phyloP scores from a whole-genome alignment of 2,797 vertebrate species.

The Channallabes apus region DNA sequence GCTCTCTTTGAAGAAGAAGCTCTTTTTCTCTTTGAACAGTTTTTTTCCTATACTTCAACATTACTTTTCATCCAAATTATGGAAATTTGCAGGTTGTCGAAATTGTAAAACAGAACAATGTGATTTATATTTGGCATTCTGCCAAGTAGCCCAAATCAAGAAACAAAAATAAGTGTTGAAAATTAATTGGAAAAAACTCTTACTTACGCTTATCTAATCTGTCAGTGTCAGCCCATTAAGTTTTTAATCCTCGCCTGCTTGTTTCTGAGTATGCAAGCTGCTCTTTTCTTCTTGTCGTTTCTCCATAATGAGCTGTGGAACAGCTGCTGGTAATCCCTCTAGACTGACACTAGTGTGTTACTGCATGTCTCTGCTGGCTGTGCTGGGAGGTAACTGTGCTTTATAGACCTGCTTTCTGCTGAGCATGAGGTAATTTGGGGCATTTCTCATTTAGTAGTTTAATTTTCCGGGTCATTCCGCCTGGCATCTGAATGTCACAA shows the following conservation, averaged over 20 bases:
- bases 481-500: neutral
- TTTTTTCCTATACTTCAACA: neutral
- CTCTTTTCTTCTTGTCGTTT: neutral
- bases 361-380: conserved; percentile 19
- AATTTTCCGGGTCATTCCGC: neutral
- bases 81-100: neutral
- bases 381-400: neutral
- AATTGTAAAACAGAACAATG: neutral
- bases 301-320: conserved; percentile 17
- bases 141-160: neutral
- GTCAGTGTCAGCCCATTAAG: neutral
- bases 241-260: conserved; percentile 12
- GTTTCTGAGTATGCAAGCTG: conserved; percentile 18
- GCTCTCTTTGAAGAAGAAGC: neutral
- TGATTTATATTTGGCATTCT: neutral
- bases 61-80: neutral
- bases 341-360: neutral
- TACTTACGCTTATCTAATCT: neutral
- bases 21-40: neutral
- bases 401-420: conserved; percentile 12
- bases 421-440: neutral
- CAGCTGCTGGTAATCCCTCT: conserved; percentile 29
- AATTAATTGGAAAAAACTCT: conserved; percentile 11
- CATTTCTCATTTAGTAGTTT: conserved; percentile 1
- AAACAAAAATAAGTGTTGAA: neutral